Conservation (phyloP, 1,140 invertebrate genomes). For the Lucilia sericata region DNA sequence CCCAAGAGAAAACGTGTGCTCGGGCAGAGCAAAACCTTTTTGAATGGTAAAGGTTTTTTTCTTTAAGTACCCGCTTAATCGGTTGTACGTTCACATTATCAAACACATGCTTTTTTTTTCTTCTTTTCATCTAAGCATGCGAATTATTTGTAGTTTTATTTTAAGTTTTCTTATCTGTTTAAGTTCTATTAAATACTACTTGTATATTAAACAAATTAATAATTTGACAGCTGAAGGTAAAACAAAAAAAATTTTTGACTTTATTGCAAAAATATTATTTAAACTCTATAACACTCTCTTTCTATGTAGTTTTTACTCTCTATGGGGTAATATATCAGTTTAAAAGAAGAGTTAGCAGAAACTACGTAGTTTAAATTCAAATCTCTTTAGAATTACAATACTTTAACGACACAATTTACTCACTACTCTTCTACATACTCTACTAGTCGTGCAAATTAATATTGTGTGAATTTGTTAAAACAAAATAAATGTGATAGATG, state of each 20-base stretch:
- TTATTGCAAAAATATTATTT: neutral
- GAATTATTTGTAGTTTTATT: neutral
- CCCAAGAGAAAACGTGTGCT: no score
- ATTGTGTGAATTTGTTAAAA: neutral
- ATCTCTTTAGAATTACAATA: conserved; percentile 12
- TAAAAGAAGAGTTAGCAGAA: neutral
- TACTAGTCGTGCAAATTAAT: no score
- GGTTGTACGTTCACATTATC: neutral
- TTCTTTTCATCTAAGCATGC: neutral
- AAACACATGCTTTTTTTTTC: neutral
- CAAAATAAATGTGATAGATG: neutral
- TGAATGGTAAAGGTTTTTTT: no score
- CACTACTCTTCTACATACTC: no score
- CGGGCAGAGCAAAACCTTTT: no score
- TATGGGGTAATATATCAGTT: neutral
- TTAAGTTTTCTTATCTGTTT: conserved; percentile 6
- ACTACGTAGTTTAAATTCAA: neutral
- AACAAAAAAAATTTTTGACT: no score
- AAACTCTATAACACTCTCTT: neutral
- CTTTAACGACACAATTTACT: neutral
- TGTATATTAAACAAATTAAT: neutral
- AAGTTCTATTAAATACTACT: neutral
- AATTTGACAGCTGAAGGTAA: neutral
- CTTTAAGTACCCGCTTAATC: no score
- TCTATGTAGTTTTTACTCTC: neutral